Evolutionary conservation across 2,113 vertebrate species (phyloP).

Genomic region (Callipepla squamata): DNA sequence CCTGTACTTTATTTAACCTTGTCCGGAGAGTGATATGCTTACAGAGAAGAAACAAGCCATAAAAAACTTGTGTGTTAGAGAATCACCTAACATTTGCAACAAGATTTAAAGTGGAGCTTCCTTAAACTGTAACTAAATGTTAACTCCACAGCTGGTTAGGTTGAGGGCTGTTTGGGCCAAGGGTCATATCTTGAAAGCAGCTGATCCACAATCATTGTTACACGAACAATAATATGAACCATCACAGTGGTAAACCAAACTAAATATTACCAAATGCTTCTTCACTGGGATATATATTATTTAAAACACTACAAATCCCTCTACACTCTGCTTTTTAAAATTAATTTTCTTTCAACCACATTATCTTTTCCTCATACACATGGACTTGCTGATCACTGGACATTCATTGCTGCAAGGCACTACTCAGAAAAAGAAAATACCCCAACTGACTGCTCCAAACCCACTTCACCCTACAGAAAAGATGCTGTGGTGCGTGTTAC

Average conservation of each 20-base stretch:
- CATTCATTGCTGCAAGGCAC: neutral
- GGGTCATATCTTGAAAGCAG: neutral
- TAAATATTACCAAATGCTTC: slow-evolving; percentile 4
- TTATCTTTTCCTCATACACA: neutral
- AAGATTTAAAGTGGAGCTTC: neutral
- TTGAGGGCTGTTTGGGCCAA: neutral
- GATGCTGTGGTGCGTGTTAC: accelerated
- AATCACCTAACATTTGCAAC: neutral
- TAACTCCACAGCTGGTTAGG: neutral
- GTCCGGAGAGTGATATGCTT: neutral
- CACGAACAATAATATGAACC: neutral
- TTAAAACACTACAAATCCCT: neutral
- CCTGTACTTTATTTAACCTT: neutral
- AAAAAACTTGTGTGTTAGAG: neutral
- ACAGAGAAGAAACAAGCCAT: neutral
- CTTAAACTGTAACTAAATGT: neutral
- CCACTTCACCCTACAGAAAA: neutral
- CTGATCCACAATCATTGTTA: neutral
- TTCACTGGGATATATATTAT: neutral
- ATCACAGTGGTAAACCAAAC: neutral
- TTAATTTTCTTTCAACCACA: neutral
- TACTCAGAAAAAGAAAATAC: neutral
- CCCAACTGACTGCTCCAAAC: neutral
- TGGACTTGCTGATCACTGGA: neutral
- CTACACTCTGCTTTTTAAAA: neutral